Conservation (phyloP, 1,140 invertebrate species). For the Eriocheir sinensis region DNA sequence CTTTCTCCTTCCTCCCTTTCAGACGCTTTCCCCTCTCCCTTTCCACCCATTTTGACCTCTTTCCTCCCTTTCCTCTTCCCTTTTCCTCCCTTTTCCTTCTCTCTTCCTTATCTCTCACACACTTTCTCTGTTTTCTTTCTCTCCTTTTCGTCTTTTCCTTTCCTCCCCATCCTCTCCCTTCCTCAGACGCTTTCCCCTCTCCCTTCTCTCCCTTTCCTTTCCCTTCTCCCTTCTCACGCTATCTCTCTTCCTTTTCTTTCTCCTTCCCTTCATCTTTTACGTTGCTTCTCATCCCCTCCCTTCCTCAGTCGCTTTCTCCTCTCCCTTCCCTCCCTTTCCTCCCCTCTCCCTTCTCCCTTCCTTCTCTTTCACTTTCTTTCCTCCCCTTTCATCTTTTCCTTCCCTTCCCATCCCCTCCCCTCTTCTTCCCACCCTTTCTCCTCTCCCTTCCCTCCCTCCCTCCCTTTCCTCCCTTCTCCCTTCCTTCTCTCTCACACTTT, state of each 20-base stretch:
- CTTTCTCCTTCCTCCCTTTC: neutral
- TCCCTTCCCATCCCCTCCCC: neutral
- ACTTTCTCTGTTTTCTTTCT: no score
- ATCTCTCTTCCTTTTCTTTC: neutral
- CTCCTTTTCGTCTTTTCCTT: neutral
- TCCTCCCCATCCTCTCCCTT: neutral
- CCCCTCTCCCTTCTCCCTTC: no score
- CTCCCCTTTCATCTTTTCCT: conserved; percentile 5
- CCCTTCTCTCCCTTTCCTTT: neutral
- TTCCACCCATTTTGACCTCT: no score
- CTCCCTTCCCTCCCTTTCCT: no score
- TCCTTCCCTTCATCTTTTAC: neutral
- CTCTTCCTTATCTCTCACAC: neutral
- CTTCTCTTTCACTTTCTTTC: neutral
- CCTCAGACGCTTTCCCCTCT: neutral
- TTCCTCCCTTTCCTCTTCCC: no score
- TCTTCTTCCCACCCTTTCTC: conserved; percentile 1
- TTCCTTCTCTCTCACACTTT: neutral
- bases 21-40: neutral
- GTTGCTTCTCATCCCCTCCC: no score
- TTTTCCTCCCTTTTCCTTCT: no score
- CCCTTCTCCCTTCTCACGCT: neutral
- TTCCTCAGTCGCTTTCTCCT: no score
- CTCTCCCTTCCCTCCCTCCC: neutral
- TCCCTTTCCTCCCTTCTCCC: neutral